Evolutionary conservation across 2,888 invertebrate genomes (phyloP).

Genomic region (Cyclophora punctaria): DNA sequence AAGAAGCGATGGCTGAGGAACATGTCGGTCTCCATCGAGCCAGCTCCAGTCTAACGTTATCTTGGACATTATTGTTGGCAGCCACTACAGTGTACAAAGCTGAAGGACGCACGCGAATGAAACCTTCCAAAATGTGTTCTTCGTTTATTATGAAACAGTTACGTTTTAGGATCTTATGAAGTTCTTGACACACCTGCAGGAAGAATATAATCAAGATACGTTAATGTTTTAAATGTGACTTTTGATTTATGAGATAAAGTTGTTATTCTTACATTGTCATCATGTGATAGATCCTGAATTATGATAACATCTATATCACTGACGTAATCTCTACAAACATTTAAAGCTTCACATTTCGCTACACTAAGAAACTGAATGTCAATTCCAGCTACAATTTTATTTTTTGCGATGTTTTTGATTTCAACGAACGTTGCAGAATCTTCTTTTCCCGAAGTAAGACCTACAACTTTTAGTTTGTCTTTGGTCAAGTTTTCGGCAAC

Average conservation of each 20-base stretch:
- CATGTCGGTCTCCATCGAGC: slow-evolving; percentile 14
- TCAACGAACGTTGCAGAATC: slow-evolving; percentile 9
- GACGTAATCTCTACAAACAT: slow-evolving; percentile 3
- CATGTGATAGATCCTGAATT: slow-evolving; percentile 19
- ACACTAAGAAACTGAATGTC: too few species aligned
- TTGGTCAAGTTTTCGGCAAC: slow-evolving; percentile 28
- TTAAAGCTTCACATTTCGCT: not conserved
- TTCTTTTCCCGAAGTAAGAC: slow-evolving; percentile 8
- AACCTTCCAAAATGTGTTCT: slow-evolving; percentile 5
- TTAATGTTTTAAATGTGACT: not conserved
- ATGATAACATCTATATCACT: slow-evolving; percentile 18
- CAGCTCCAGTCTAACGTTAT: slow-evolving; percentile 16
- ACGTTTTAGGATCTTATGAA: slow-evolving; percentile 12
- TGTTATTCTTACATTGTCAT: slow-evolving; percentile 16
- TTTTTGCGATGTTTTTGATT: too few species aligned
- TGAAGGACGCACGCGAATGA: not conserved
- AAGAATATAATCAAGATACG: too few species aligned
- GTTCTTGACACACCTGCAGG: slow-evolving; percentile 15
- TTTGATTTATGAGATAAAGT: not conserved
- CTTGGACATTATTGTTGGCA: slow-evolving; percentile 5
- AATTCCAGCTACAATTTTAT: not conserved
- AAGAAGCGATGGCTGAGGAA: slow-evolving; percentile 10
- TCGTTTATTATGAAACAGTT: slow-evolving; percentile 19
- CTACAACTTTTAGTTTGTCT: slow-evolving; percentile 17
- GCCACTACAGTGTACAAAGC: slow-evolving; percentile 16